Base-by-base conservation (phyloP, 2,888 invertebrate genomes). In the Temnothorax ravouxi region DNA sequence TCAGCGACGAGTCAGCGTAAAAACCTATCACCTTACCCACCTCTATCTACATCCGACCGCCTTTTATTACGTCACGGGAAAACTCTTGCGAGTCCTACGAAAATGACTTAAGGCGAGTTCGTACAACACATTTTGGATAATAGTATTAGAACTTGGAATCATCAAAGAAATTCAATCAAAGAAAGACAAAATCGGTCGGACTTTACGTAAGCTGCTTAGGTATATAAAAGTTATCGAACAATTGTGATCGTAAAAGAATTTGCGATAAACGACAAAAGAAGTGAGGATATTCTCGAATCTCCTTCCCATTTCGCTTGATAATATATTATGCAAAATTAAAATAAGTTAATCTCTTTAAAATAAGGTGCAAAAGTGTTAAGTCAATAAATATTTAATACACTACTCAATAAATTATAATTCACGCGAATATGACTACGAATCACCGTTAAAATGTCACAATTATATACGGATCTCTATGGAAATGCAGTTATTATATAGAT, bases 11-110 rank as follows among this genome's bases (percentile, higher is more conserved):
- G 87, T 92, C 90, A 88, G 88, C 89, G 88, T 85, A 88, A 87
- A 89, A 89, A 89, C 88, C 88, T 90, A 90, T 90, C 92, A 71
- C 56, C 86, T 91, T 88, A 88, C 90, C 84, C 75, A 83, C 72
- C 72, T 76, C 82, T 85, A 74, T 61, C 74, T 84, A 81, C 61
- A 80, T 80, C 81, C 54, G 47, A 64, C 54, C 52, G 61, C 54
- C 34, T 83, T 64, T 83, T 83, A 67, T 83, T 67, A 66, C 38
- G 77, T 66, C 29, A 59, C 59, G 38, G 38, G 47, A 76, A 67
- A 67, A 29, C 66, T 50, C 25, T 59, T 44, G 59, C 62, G 13
- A 56, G 54, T 64, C 44, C 18, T 41, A 18, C 25, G 54, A 25
- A 64, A 77, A 77, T 61, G 79, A 88, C 82, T 80, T 61, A 54